Evolutionary conservation across 2,113 vertebrate genomes (phyloP), one percentile per base, ranked within the genome.

Genomic region (Oncorhynchus mykiss): DNA sequence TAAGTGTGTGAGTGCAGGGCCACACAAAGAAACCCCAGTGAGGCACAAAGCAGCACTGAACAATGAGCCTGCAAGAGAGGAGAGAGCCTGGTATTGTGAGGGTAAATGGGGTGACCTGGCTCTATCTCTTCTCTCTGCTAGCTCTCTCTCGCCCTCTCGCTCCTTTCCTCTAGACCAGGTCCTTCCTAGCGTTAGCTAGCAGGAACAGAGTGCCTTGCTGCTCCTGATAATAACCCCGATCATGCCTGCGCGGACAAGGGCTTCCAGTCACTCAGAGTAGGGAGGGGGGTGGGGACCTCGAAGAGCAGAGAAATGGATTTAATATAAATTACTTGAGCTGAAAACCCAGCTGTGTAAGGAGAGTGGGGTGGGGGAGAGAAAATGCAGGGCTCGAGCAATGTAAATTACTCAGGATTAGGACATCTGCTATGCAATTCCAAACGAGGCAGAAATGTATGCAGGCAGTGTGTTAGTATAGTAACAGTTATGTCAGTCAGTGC

Each of bases 321-420:
- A 93, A 93, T 93, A 91, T 91, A 90, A 93, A 92, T 89, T 91
- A 88, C 88, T 90, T 74, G 5, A 82, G 84, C 88, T 88, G 85
- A 91, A 92, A 91, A 89, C 88, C 88, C 91, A 92, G 91, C 91
- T 92, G 90, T 92, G 90, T 92, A 71, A 34, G 25, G 29, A 27
- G 8, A 69, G 78, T 75, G 75, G 1, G 54, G 54, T 20, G 70
- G 34, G 12, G 27, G 80, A 76, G 80, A 75, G 78, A 75, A 3
- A 22, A 67, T 92, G 81, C 88, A 84, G 81, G 84, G 87, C 90
- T 90, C 12, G 80, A 87, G 91, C 89, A 85, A 91, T 90, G 87
- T 91, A 89, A 92, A 93, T 92, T 91, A 92, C 89, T 89, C 84
- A 92, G 92, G 92, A 94, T 94, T 93, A 93, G 92, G 87, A 91